Conservation (phyloP, 2,888 invertebrate species). For the Thysanoteuthis rhombus region DNA sequence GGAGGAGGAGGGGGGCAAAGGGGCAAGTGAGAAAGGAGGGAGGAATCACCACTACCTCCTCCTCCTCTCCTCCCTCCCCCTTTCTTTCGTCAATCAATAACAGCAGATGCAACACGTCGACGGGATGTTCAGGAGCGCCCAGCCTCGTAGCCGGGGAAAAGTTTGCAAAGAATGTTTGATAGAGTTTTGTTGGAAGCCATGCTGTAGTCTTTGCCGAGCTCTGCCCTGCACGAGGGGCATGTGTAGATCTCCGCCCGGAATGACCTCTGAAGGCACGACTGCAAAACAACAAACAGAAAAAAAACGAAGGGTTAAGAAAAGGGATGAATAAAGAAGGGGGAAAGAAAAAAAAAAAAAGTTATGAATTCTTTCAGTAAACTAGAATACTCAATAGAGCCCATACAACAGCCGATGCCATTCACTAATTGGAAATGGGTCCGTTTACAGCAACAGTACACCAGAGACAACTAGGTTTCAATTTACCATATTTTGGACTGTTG, state of each 20-base stretch:
- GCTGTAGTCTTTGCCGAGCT: slow-evolving; percentile 72
- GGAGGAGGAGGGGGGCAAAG: neutral
- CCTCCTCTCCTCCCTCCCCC: neutral
- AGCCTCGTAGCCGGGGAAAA: slow-evolving; percentile 76
- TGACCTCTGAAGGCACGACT: slow-evolving; percentile 77
- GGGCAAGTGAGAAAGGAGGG: neutral
- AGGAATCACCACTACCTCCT: neutral
- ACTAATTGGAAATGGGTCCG: too few relatives aligned
- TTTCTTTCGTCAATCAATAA: neutral
- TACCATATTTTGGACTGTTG: too few relatives aligned
- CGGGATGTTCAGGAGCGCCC: slow-evolving; percentile 46
- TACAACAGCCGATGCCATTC: too few relatives aligned
- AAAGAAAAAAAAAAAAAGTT: neutral
- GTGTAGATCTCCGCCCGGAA: slow-evolving; percentile 74
- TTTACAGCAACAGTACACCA: too few relatives aligned
- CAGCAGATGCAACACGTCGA: too few relatives aligned
- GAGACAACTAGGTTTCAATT: too few relatives aligned
- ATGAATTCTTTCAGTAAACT: neutral
- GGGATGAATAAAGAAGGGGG: neutral
- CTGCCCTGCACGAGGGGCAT: slow-evolving; percentile 79
- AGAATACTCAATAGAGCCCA: too few relatives aligned
- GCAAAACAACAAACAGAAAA: slow-evolving; percentile 53
- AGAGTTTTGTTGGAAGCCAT: slow-evolving; percentile 74
- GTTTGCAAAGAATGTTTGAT: slow-evolving; percentile 71
- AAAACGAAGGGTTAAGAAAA: neutral